These are phyloP conservation scores for Temnothorax longispinosus DNA, from an alignment of 1,140 invertebrate genomes.

Conservation along the genomic window DNA sequence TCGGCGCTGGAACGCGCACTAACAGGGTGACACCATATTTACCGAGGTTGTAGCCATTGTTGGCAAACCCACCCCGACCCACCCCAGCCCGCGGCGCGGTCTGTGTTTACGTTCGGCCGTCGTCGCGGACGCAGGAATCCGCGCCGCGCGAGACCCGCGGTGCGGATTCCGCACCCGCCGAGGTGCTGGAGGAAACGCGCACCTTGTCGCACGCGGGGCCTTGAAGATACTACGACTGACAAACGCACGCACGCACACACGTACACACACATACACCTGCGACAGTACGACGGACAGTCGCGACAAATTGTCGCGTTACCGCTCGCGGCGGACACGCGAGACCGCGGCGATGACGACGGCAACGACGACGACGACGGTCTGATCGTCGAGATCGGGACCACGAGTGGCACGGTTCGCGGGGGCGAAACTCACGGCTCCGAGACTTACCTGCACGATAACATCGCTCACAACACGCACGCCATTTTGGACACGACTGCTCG, in stretches of 20 bases:
- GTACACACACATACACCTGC: neutral
- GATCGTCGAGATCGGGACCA: neutral
- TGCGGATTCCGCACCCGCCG: neutral
- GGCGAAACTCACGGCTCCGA: neutral
- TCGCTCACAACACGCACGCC: slow-evolving; percentile 64
- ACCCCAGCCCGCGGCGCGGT: neutral
- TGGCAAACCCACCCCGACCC: neutral
- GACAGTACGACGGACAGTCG: neutral
- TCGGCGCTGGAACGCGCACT: neutral
- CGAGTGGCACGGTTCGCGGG: neutral
- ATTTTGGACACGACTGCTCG: slow-evolving; percentile 74
- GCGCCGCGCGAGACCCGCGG: neutral
- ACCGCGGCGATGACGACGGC: neutral
- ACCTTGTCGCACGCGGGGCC: slow-evolving; percentile 47
- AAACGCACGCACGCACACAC: slow-evolving; percentile 5
- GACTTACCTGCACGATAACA: slow-evolving; percentile 70
- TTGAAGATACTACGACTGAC: slow-evolving; percentile 66
- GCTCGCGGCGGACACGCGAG: neutral
- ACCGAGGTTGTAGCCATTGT: slow-evolving; percentile 37
- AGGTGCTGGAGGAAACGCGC: slow-evolving; percentile 19
- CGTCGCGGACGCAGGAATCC: no score
- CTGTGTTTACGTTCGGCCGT: neutral
- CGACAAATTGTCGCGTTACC: neutral
- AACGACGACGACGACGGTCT: neutral
- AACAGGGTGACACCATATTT: slow-evolving; percentile 54